phyloP scores from a whole-genome alignment of 2,797 vertebrate species.

The Amblyraja radiata region DNA sequence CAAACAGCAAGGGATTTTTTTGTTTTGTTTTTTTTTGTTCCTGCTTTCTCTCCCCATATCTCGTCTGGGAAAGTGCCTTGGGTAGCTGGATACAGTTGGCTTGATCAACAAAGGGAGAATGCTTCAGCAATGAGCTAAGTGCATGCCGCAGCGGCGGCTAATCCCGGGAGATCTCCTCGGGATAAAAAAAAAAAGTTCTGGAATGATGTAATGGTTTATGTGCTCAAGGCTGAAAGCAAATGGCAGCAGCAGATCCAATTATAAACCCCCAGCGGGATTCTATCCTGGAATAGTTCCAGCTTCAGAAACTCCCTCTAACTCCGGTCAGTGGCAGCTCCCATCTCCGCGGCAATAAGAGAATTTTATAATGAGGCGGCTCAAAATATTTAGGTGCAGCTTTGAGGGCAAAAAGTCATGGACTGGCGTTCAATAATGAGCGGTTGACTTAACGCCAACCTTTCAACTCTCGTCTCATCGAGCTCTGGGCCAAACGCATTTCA shows the following conservation, averaged over 20 bases:
- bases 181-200: neutral
- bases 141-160: neutral
- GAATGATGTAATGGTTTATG: neutral
- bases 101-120: constrained; percentile 18
- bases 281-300: neutral
- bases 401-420: neutral
- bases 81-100: constrained; percentile 6
- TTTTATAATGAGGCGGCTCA: neutral
- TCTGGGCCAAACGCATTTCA: neutral
- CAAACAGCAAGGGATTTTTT: neutral
- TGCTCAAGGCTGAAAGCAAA: neutral
- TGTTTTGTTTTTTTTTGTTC: neutral
- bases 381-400: neutral
- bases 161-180: neutral
- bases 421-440: neutral
- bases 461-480: neutral
- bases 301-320: neutral
- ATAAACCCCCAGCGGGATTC: neutral
- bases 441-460: neutral
- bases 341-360: neutral
- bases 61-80: constrained; percentile 26
- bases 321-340: neutral
- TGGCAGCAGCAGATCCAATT: neutral
- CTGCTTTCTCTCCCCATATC: neutral
- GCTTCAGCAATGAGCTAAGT: constrained; percentile 30